Conservation (phyloP, 2,113 vertebrate genomes). For the Oenanthe oenanthe region DNA sequence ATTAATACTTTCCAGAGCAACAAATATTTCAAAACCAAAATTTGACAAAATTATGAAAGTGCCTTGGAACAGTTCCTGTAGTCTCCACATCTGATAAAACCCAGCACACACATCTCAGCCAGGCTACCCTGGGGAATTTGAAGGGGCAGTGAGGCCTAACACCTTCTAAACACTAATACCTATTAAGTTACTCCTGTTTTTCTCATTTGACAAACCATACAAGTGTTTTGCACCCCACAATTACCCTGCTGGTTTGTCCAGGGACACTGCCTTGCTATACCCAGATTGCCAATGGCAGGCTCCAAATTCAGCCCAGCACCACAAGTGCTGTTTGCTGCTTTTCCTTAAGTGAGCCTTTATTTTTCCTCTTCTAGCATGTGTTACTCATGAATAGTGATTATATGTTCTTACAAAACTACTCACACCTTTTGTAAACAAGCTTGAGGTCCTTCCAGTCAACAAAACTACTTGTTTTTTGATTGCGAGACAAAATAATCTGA, state of each 20-base stretch:
- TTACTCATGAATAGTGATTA: neutral
- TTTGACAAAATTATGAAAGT: neutral
- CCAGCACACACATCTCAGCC: neutral
- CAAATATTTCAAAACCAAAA: neutral
- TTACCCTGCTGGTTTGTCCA: neutral
- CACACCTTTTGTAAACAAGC: constrained; percentile 97
- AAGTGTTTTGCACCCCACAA: neutral
- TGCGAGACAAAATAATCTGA: constrained; percentile 86
- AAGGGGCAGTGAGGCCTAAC: neutral
- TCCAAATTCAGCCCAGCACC: neutral
- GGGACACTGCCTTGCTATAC: neutral
- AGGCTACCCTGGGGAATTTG: neutral
- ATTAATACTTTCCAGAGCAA: neutral
- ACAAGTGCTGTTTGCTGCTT: neutral
- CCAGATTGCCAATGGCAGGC: neutral
- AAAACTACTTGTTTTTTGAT: constrained; percentile 92
- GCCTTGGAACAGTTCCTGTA: neutral
- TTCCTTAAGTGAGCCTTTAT: neutral
- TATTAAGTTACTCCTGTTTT: neutral
- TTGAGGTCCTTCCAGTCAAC: constrained; percentile 97
- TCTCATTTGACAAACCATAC: neutral
- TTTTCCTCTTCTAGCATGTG: neutral
- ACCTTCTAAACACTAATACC: neutral
- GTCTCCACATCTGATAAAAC: neutral
- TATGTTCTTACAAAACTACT: constrained; percentile 64